Evolutionary conservation across 2,888 invertebrate species (phyloP), one percentile per base, ranked within the genome.

Genomic region (Chaetoderma sp.): DNA sequence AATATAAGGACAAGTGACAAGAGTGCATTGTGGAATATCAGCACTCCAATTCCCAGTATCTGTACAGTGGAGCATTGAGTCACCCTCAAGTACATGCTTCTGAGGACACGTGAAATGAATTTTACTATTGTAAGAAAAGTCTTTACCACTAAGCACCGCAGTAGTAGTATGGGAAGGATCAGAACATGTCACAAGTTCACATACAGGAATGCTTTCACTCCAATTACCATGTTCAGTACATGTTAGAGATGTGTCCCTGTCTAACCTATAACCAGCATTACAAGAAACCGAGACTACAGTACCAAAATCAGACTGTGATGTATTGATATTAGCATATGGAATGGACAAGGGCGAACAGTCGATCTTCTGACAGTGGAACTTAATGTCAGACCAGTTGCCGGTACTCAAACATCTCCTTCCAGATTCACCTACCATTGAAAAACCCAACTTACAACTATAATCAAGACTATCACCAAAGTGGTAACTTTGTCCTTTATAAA

Each of bases 401-500:
- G 80, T 77, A 4, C 78, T 73, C 4, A 78, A 69, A 69, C 86
- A 87, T 5, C 61, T 70, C 16, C 77, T 57, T 6, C 36, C 23
- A 4, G 30, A 18, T 6, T 60, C 61, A 0, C 82, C 83, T 2
- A 65, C 65, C 49, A 83, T 56, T 16, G 67, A 55, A 63, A 77
- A 83, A 0, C 85, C 85, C 8, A 60, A 54, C n/a, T 64, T 57
- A 78, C 92, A 92, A 63, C 86, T 86, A 72, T 90, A 90, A 18
- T 81, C 79, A 1, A 89, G 86, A 16, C 78, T 74, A 45, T 79
- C 75, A 3, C 79, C 78, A 0, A 72, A 69, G 25, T 65, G 49
- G 3, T 67, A 70, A 13, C 59, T 65, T 10, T 50, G 63, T 5
- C 61, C 56, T 42, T 61, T 44, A 25, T 32, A n/a, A 1, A 65